A percentile compares a stretch with the other conserved stretches of the same genome.
Conservation (phyloP, 2,888 invertebrate species). For the Callyntrura guangdongensis region DNA sequence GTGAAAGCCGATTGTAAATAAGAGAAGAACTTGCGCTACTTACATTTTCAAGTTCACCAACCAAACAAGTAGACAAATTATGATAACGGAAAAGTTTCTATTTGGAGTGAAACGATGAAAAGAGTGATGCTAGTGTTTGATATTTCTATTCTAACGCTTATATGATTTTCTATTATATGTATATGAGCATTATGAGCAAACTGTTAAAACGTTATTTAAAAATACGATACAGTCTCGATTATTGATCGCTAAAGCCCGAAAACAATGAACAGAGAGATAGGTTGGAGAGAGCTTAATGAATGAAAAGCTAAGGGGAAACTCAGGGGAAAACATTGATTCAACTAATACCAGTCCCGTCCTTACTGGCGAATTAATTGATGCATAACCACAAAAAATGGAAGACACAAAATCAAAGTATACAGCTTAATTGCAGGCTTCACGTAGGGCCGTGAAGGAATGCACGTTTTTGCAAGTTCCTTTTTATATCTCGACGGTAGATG, state of each 20-base stretch:
- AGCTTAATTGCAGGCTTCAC: too few species aligned
- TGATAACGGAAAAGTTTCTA: constrained; percentile 1
- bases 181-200: too few species aligned
- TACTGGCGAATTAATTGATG: background rate
- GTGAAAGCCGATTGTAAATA: background rate
- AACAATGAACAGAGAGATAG: background rate
- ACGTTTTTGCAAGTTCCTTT: too few species aligned
- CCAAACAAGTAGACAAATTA: background rate
- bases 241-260: background rate
- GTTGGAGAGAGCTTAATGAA: too few species aligned
- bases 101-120: background rate
- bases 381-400: background rate
- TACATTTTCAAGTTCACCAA: background rate
- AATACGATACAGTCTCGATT: background rate
- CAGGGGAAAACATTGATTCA: too few species aligned
- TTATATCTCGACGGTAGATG: too few species aligned
- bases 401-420: too few species aligned
- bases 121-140: background rate
- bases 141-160: background rate
- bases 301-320: too few species aligned
- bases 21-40: background rate
- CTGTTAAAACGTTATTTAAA: background rate
- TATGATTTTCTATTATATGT: background rate
- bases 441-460: too few species aligned
- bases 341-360: too few species aligned